Conservation (phyloP, 1,140 invertebrate genomes). For the Trachymyrmex cornetzi region DNA sequence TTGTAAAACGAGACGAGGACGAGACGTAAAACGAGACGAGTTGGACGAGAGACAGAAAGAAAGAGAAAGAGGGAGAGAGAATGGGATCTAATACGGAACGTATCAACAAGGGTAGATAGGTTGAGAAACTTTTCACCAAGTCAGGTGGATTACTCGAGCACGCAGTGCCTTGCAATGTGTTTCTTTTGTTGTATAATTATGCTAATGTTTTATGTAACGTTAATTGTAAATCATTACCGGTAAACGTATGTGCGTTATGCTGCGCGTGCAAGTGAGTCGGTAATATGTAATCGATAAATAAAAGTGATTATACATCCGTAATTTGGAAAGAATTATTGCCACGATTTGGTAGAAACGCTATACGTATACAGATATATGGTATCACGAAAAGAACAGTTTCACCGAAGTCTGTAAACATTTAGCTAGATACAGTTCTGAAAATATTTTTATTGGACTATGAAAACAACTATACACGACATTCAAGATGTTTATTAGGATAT, state of each 20-base stretch:
- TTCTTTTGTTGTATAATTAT: background rate
- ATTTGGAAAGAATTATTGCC: slow-evolving; percentile 10
- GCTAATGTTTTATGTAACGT: background rate
- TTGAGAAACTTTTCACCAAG: background rate
- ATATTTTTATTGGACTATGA: too few species aligned
- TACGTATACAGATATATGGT: too few species aligned
- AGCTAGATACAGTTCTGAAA: too few species aligned
- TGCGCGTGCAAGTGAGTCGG: background rate
- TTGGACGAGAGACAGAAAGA: background rate
- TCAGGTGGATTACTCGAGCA: background rate
- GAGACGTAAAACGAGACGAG: background rate
- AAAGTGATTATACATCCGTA: background rate
- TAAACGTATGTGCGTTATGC: too few species aligned
- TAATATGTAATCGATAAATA: background rate
- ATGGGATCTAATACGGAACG: background rate
- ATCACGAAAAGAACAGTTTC: too few species aligned
- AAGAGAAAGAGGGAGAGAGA: background rate
- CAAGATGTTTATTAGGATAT: too few species aligned
- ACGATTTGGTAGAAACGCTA: background rate
- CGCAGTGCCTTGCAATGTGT: background rate
- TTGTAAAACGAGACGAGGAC: background rate
- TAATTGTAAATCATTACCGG: too few species aligned
- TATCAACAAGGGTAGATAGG: too few species aligned
- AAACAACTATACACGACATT: too few species aligned
- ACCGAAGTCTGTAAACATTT: too few species aligned